Evolutionary conservation across 2,888 invertebrate genomes (phyloP).

Genomic region (Torymus auratus): DNA sequence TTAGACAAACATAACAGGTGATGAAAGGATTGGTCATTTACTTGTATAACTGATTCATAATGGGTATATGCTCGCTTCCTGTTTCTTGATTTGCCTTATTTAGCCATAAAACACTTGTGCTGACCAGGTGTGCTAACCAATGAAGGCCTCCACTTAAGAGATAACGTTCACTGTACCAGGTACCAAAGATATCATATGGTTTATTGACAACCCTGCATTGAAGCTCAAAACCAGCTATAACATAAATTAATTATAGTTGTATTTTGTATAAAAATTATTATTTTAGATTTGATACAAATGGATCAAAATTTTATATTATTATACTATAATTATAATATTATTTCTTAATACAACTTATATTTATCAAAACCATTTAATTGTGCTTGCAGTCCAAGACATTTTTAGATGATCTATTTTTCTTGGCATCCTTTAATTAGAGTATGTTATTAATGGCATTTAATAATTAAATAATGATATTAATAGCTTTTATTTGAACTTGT

Average conservation of each 20-base stretch:
- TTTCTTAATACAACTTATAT: not conserved
- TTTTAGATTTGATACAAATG: not conserved
- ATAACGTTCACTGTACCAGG: constrained; percentile 91
- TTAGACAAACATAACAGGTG: not conserved
- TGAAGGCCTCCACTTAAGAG: constrained; percentile 88
- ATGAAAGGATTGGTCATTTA: constrained; percentile 60
- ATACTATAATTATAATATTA: not conserved
- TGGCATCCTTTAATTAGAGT: constrained; percentile 60
- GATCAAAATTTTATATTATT: not conserved
- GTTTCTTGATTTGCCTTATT: constrained; percentile 90
- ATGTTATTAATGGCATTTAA: constrained; percentile 38
- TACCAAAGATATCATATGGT: constrained; percentile 92
- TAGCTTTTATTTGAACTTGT: not conserved
- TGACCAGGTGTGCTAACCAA: constrained; percentile 87
- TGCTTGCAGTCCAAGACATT: constrained; percentile 19
- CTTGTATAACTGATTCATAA: constrained; percentile 83
- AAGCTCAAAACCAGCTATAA: constrained; percentile 82
- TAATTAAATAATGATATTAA: constrained; percentile 47
- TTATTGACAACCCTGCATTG: constrained; percentile 88
- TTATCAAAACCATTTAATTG: constrained; percentile 13
- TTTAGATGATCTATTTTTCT: constrained; percentile 64
- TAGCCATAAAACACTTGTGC: constrained; percentile 86
- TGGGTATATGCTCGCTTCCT: constrained; percentile 87
- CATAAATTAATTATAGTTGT: constrained; percentile 11
- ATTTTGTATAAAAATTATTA: constrained; percentile 22